phyloP scores from a whole-genome alignment of 2,888 invertebrate species.

The Byasa hedistus region DNA sequence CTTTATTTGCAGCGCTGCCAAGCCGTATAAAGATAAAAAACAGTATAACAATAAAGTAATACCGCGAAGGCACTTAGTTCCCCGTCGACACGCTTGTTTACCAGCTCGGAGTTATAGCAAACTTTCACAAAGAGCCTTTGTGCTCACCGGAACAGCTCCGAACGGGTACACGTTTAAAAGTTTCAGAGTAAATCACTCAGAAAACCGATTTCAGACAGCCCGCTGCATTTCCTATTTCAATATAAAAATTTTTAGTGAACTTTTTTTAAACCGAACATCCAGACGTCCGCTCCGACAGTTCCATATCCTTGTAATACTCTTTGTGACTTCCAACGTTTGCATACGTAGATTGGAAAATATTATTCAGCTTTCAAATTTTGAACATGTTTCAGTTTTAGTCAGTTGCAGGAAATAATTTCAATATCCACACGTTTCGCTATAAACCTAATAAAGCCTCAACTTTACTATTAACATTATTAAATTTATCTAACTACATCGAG shows the following conservation, averaged over 20 bases:
- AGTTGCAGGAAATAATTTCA: too few relatives aligned
- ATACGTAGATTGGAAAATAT: background rate
- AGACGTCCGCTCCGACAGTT: background rate
- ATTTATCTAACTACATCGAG: too few relatives aligned
- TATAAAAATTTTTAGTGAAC: slow-evolving; percentile 9
- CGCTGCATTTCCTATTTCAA: slow-evolving; percentile 1
- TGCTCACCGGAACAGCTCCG: slow-evolving; percentile 4
- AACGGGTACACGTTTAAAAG: slow-evolving; percentile 5
- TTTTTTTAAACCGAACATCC: background rate
- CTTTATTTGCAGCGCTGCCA: too few relatives aligned
- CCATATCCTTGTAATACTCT: background rate
- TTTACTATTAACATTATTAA: too few relatives aligned
- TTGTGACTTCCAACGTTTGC: background rate
- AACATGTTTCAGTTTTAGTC: too few relatives aligned
- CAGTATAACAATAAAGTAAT: background rate
- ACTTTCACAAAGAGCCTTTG: slow-evolving; percentile 19
- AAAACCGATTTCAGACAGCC: slow-evolving; percentile 8
- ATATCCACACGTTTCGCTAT: too few relatives aligned
- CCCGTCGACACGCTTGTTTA: slow-evolving; percentile 5
- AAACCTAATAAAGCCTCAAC: too few relatives aligned
- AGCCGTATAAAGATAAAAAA: too few relatives aligned
- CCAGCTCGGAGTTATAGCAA: slow-evolving; percentile 3
- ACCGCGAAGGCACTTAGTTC: background rate
- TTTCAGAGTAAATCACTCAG: slow-evolving; percentile 15
- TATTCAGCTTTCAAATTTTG: too few relatives aligned